phyloP scores from a whole-genome alignment of 2,888 invertebrate species.

The Idaea straminata region DNA sequence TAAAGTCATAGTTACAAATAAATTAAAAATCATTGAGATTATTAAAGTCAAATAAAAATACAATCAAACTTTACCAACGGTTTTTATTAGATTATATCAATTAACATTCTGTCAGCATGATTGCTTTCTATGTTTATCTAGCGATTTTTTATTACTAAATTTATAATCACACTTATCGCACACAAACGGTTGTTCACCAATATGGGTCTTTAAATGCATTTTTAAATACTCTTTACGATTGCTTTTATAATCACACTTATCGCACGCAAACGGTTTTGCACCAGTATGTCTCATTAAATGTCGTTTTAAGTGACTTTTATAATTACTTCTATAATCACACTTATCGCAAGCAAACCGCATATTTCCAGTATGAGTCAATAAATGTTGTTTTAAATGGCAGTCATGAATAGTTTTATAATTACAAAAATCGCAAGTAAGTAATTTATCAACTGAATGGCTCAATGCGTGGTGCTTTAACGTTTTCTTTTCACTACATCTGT shows the following conservation, averaged over 20 bases:
- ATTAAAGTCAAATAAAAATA: too few species aligned
- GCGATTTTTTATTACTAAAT: conserved; percentile 1
- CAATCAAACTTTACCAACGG: too few species aligned
- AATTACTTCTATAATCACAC: conserved; percentile 5
- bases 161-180: conserved; percentile 14
- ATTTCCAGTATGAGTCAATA: conserved; percentile 8
- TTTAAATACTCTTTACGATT: background rate
- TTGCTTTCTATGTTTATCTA: conserved; percentile 4
- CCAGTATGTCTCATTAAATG: background rate
- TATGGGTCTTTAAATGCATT: background rate
- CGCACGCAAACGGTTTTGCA: conserved; percentile 8
- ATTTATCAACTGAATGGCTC: background rate
- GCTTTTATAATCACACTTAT: background rate
- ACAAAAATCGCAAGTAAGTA: conserved; percentile 12
- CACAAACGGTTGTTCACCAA: conserved; percentile 7
- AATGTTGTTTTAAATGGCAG: conserved; percentile 9
- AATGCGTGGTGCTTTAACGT: background rate
- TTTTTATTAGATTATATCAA: too few species aligned
- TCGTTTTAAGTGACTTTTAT: conserved; percentile 2
- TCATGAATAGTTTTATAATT: conserved; percentile 1
- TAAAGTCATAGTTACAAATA: too few species aligned
- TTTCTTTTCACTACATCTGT: background rate
- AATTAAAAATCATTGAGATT: too few species aligned
- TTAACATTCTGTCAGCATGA: too few species aligned
- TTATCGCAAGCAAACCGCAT: conserved; percentile 7